Conservation (phyloP, 2,888 invertebrate genomes). For the Drosophila prostipennis region DNA sequence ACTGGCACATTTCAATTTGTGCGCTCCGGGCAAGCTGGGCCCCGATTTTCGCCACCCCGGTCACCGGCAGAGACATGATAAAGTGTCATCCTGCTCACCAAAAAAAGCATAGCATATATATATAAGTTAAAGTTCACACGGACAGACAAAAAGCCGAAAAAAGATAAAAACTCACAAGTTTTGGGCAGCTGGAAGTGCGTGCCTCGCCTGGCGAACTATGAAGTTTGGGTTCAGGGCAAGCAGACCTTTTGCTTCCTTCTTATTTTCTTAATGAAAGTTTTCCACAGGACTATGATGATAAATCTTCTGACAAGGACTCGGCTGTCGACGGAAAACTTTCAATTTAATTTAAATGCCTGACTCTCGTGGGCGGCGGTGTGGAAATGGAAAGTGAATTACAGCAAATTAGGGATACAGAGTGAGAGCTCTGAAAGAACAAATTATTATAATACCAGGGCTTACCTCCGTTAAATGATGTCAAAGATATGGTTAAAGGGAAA, state of each 20-base stretch:
- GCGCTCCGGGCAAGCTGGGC: constrained; percentile 49
- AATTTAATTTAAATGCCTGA: constrained; percentile 64
- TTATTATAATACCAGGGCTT: constrained; percentile 16
- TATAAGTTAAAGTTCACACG: constrained; percentile 52
- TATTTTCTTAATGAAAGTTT: constrained; percentile 58
- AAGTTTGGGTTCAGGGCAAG: constrained; percentile 25
- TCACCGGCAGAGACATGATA: constrained; percentile 72
- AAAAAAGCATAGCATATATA: constrained; percentile 20
- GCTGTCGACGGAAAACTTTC: constrained; percentile 53
- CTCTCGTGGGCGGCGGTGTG: constrained; percentile 9
- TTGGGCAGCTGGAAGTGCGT: constrained; percentile 49
- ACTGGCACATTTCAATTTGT: constrained; percentile 76
- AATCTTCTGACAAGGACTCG: constrained; percentile 59
- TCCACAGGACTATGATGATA: constrained; percentile 60
- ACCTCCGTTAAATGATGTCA: not conserved
- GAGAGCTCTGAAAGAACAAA: constrained; percentile 12
- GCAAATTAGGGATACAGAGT: constrained; percentile 8
- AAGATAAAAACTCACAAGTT: constrained; percentile 61
- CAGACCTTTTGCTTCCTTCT: constrained; percentile 49
- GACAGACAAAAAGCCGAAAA: constrained; percentile 12
- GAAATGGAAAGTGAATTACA: constrained; percentile 36
- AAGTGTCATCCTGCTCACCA: constrained; percentile 59
- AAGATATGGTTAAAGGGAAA: not conserved
- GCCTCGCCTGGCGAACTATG: constrained; percentile 52
- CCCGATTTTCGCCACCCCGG: constrained; percentile 37